Evolutionary conservation across 2,888 invertebrate genomes (phyloP), one percentile per base, ranked within the genome.

Genomic region (Coremacera marginata): DNA sequence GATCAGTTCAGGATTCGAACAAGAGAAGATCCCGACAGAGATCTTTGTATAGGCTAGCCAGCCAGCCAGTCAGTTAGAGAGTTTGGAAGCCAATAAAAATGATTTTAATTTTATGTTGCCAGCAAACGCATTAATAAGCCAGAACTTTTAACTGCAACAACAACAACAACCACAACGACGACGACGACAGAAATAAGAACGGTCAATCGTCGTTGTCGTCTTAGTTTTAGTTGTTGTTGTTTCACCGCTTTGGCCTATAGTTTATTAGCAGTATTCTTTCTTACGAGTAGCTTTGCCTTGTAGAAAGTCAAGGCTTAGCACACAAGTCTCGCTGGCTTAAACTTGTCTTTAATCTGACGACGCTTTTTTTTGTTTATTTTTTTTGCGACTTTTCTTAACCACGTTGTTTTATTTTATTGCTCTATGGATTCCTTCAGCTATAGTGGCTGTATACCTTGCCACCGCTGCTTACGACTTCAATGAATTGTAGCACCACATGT

Each of bases 201-300:
- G 55, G 55, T 22, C 52, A 52, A 52, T 52, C 19, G 52, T 19
- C 34, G 11, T 16, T 51, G 51, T 49, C 44, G 19, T 55, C 19
- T 55, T 55, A 22, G 55, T 11, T 19, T n/a, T 8, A 55, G n/a
- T 67, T 37, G 67, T 37, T 67, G 44, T 22, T 63, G 4, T 67
- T 67, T 67, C 44, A 22, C 67, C 44, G 37, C 52, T 49, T 37
- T 70, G 68, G 52, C 51, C 68, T 52, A 51, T 70, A 51, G 51
- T 70, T 70, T 70, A 51, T 67, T 67, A 67, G 67, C 67, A 22
- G 25, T 51, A 14, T 19, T 70, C 16, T 51, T 22, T 27, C 31
- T 65, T 31, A n/a, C n/a, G n/a, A n/a, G n/a, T n/a, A n/a, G 65
- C n/a, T 34, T 19, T 7, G 34, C 37, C n/a, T 37, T 3, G n/a